Percentiles rank a stretch among this genome's conserved stretches.
Conservation (phyloP, 2,797 vertebrate species). For the Peromyscus eremicus region DNA sequence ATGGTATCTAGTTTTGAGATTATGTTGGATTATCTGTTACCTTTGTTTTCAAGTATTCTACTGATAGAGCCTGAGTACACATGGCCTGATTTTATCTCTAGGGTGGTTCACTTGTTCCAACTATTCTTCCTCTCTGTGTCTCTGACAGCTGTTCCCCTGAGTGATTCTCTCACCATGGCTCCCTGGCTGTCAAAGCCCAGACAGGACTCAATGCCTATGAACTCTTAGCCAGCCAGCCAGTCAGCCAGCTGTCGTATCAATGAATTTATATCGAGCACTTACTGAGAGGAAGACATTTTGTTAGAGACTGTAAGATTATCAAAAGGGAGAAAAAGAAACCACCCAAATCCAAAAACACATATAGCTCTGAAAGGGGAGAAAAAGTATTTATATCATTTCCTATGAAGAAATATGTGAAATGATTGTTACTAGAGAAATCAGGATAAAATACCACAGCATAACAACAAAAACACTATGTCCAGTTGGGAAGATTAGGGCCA, state of each 20-base stretch:
- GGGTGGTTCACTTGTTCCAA: neutral
- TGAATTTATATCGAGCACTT: neutral
- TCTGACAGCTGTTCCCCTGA: neutral
- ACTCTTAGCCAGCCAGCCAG: neutral
- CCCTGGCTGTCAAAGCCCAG: neutral
- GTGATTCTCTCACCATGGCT: neutral
- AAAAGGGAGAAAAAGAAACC: neutral
- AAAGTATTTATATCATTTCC: neutral
- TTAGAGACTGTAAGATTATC: constrained; percentile 21
- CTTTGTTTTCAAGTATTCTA: neutral
- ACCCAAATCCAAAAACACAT: neutral
- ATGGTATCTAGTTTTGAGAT: neutral
- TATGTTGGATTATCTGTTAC: constrained; percentile 5
- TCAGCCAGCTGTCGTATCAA: neutral
- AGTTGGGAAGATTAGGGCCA: neutral
- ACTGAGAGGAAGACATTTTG: constrained; percentile 27
- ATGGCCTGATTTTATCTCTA: neutral
- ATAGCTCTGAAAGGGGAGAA: neutral
- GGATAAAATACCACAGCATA: neutral
- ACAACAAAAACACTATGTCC: neutral
- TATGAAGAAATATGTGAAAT: neutral
- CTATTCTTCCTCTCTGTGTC: neutral
- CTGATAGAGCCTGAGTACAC: neutral
- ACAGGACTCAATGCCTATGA: neutral
- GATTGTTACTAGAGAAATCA: neutral